These are phyloP conservation scores for Salvelinus alpinus DNA, from an alignment of 2,113 vertebrate genomes.

Conservation along the genomic window DNA sequence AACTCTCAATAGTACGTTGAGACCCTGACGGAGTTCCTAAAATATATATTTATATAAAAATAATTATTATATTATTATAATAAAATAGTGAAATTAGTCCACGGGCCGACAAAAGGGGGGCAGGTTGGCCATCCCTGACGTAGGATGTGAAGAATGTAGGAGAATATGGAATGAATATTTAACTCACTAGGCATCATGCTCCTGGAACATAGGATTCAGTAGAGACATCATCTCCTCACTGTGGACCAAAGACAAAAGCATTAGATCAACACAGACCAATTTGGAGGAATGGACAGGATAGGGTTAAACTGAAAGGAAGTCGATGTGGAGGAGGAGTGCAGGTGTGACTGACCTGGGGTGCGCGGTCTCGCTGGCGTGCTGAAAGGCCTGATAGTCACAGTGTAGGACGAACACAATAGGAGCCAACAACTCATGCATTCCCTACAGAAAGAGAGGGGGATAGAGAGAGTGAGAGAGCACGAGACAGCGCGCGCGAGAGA, in stretches of 20 bases:
- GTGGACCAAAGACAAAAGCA: slow-evolving; percentile 44
- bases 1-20: too few species aligned
- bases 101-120: too few species aligned
- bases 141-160: background rate
- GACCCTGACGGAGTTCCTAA: too few species aligned
- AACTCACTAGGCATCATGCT: slow-evolving; percentile 98
- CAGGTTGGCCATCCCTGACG: too few species aligned
- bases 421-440: slow-evolving; percentile 97
- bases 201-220: slow-evolving; percentile 89
- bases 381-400: slow-evolving; percentile 97
- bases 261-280: background rate
- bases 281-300: background rate
- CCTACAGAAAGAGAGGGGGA: slow-evolving; percentile 70
- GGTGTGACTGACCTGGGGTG: slow-evolving; percentile 83
- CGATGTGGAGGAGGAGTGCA: too few species aligned
- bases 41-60: background rate
- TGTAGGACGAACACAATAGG: slow-evolving; percentile 95
- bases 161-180: background rate
- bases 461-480: background rate
- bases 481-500: too few species aligned
- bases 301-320: too few species aligned
- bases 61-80: too few species aligned
- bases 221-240: slow-evolving; percentile 96
- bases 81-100: too few species aligned
- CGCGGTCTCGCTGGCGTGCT: slow-evolving; percentile 93